Conservation (phyloP, 2,888 invertebrate genomes). For the Papilio elwesi region DNA sequence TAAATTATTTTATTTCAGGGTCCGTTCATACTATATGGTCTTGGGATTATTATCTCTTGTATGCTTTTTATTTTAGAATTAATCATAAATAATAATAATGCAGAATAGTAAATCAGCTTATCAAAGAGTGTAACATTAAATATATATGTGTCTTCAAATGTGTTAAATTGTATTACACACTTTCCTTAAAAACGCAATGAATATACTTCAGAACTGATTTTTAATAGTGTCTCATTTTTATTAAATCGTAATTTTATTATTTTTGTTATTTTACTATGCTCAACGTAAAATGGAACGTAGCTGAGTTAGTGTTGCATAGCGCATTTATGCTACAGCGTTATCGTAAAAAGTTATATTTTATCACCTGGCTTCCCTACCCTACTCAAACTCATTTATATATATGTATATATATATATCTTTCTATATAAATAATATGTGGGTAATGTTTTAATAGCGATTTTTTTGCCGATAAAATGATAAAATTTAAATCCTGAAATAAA, state of each 20-base stretch:
- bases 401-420: no score
- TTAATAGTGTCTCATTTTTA: background rate
- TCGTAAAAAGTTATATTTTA: background rate
- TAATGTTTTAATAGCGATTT: background rate
- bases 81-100: background rate
- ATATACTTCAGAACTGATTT: no score
- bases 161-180: background rate
- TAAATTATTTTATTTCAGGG: conserved; percentile 33
- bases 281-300: conserved; percentile 7
- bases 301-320: background rate
- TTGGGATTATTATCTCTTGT: conserved; percentile 26
- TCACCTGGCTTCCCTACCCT: background rate
- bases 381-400: no score
- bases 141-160: no score
- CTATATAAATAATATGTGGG: no score
- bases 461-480: no score
- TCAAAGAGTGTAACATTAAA: no score
- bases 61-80: conserved; percentile 27
- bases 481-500: no score
- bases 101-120: background rate
- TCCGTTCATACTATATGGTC: conserved; percentile 34
- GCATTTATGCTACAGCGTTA: background rate
- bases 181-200: background rate
- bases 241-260: background rate
- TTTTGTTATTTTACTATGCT: background rate